phyloP scores from a whole-genome alignment of 2,797 vertebrate genomes.

The Enteromius viviparus region DNA sequence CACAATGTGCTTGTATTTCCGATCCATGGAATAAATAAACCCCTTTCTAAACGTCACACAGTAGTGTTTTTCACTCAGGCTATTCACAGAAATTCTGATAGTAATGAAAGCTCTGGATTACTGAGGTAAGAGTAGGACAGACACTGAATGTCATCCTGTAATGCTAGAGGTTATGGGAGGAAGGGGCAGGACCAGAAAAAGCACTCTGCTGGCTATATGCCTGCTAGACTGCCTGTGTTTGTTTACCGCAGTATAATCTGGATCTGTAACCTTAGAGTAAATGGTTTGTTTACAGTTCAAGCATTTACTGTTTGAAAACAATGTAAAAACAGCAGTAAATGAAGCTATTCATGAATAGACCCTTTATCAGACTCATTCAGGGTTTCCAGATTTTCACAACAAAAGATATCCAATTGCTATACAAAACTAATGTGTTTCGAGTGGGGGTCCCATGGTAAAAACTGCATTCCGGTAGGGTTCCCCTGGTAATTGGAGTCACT shows the following conservation, averaged over 20 bases:
- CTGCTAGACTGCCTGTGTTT: background rate
- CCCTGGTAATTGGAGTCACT: background rate
- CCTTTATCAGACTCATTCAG: background rate
- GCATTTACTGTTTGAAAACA: background rate
- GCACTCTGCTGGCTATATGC: background rate
- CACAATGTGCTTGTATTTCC: conserved; percentile 11
- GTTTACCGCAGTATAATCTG: background rate
- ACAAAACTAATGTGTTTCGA: background rate
- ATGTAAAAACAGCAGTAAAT: background rate
- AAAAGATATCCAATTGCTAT: background rate
- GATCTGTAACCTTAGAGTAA: conserved; percentile 4
- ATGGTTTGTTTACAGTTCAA: background rate
- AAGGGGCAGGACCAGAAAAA: conserved; percentile 20
- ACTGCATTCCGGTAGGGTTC: no score
- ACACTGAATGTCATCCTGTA: conserved; percentile 19
- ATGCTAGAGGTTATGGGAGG: conserved; percentile 15
- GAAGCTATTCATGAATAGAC: background rate
- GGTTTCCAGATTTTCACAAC: background rate
- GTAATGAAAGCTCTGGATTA: conserved; percentile 25
- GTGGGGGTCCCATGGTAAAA: no score
- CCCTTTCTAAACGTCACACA: background rate
- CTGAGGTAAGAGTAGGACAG: conserved; percentile 16
- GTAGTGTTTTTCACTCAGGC: background rate
- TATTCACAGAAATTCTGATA: background rate
- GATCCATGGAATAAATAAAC: background rate